Evolutionary conservation across 2,888 invertebrate species (phyloP), one percentile per base, ranked within the genome.

Genomic region (Eupelmus urozonus): DNA sequence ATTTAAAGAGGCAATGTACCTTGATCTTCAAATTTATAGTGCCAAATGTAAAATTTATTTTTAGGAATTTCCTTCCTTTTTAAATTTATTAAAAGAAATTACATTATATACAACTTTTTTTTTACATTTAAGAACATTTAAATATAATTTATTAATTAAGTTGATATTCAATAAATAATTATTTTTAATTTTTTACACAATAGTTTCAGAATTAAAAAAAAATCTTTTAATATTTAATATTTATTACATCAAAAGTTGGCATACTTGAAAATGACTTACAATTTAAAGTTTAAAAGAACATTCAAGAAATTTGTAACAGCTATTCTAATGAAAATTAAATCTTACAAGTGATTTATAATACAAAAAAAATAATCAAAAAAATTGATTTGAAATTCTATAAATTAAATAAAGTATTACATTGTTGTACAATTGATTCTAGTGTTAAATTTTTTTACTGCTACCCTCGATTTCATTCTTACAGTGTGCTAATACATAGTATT

Each of bases 1-100:
- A 71, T 75, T 75, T 65, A 79, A 49, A 73, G 40, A 63, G 29
- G 27, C 63, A 59, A 65, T 59, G 51, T 55, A 78, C 70, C 70
- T 74, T 78, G 55, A 74, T 59, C 51, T 70, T 70, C 49, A 63
- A 74, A 70, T 65, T 74, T 63, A 29, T 5, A 63, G 27, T 9
- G 42, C 2, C 20, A 57, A 20, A 45, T 73, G 16, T 29, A 53
- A 51, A 63, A 11, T 62, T 51, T 16, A 16, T 25, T 42, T 7
- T 49, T 51, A 7, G 7, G n/a, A 3, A 29, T 65, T 34, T 45
- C 7, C 27, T 40, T 25, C 5, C 34, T 40, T 20, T 40, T 67
- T 42, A 60, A 29, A 27, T 65, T 18, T 51, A 51, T 29, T 29
- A 25, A 25, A 49, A 18, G n/a, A 45, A 40, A 42, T 59, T n/a